These are phyloP conservation scores for Melinaea menophilus DNA, from an alignment of 2,888 invertebrate species.

Conservation along the genomic window DNA sequence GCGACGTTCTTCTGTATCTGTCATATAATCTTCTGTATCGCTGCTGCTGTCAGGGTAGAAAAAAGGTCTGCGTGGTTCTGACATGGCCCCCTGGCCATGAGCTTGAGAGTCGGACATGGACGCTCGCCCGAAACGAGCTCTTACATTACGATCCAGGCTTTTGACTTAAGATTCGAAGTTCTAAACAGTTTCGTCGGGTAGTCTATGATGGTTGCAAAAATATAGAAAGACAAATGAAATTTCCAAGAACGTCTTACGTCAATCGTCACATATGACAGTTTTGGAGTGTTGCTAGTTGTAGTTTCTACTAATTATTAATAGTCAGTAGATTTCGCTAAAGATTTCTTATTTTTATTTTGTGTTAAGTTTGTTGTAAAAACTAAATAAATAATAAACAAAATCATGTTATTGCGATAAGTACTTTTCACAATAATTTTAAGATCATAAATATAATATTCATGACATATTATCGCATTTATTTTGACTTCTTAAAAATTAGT, in stretches of 20 bases:
- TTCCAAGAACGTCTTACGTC: conserved; percentile 13
- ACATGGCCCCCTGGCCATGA: conserved; percentile 35
- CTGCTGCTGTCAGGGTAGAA: conserved; percentile 85
- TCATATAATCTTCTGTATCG: conserved; percentile 89
- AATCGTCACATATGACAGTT: conserved; percentile 11
- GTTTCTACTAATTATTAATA: not conserved
- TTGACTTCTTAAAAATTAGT: too few relatives aligned
- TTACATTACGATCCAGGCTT: conserved; percentile 63
- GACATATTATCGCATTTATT: too few relatives aligned
- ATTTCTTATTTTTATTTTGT: not conserved
- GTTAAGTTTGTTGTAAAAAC: not conserved
- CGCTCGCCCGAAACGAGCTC: conserved; percentile 58
- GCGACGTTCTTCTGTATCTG: conserved; percentile 83
- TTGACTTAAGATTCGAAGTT: conserved; percentile 18
- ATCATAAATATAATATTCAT: too few relatives aligned
- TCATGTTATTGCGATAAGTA: too few relatives aligned
- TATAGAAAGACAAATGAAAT: conserved; percentile 7
- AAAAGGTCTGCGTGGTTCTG: conserved; percentile 60
- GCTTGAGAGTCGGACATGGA: conserved; percentile 67
- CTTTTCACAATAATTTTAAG: too few relatives aligned
- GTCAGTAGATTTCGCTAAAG: not conserved
- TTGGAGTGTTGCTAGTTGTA: not conserved
- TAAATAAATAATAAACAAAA: too few relatives aligned
- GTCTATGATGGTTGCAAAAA: conserved; percentile 26
- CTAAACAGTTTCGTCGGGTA: conserved; percentile 26